Base-by-base conservation (phyloP, 2,888 invertebrate species). In the Volucella inflata region DNA sequence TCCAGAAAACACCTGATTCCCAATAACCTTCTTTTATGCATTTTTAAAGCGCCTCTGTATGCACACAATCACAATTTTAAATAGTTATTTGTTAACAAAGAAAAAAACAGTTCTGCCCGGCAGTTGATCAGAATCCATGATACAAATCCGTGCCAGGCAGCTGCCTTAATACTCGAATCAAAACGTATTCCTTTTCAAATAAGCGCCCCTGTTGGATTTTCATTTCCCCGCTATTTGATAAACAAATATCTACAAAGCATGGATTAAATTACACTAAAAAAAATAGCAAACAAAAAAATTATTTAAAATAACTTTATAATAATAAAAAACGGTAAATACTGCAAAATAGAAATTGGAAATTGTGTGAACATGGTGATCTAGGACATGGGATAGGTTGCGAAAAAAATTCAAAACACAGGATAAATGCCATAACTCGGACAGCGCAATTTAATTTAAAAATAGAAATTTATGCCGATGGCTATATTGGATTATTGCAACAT, bases 361-460 rank as follows among this genome's bases (percentile, higher is more conserved):
- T 51, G 36, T 36, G 11, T 53, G 44, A 50, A 8, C 21, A 21
- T 21, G 21, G 21, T 21, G 21, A 21, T 21, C 21, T 21, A 3
- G 21, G 2, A 21, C 21, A 21, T 21, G 21, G 21, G 21, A 30
- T 42, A 14, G 14, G 6, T 16, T 36, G 14, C 12, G 2, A 11
- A 44, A 51, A 50, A 42, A 53, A 51, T 1, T 42, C 2, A 21
- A 21, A 64, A 44, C 30, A 59, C 16, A 38, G 51, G 38, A 6
- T 42, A 50, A n/a, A 44, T 67, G 67, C 60, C 46, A 59, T 77
- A 51, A 71, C 76, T 64, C 70, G 76, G 71, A 71, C 76, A 71
- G 10, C 42, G 77, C 46, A 77, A 70, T 77, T 82, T 36, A 46
- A 76, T 57, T 53, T 55, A 17, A 64, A 81, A 81, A 81, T 46